phyloP scores from a whole-genome alignment of 2,797 vertebrate genomes.

The Megalops cyprinoides region DNA sequence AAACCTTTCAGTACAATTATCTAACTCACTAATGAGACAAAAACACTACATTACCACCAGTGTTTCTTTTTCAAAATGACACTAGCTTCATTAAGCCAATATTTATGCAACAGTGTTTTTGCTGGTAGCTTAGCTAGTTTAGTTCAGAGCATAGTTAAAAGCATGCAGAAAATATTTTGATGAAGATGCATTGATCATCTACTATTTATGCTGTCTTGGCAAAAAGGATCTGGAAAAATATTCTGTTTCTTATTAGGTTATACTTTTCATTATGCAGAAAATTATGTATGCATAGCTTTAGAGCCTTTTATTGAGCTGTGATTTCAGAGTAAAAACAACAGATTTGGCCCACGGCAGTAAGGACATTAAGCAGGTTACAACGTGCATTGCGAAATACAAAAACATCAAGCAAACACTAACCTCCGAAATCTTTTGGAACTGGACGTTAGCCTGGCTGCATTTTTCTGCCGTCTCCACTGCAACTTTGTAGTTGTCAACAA shows the following conservation, averaged over 20 bases:
- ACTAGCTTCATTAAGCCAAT: not conserved
- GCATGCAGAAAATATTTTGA: too few relatives aligned
- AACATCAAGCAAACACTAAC: slow-evolving; percentile 62
- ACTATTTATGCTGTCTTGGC: too few relatives aligned
- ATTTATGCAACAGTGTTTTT: not conserved
- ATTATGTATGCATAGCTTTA: too few relatives aligned
- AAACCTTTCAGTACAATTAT: not conserved
- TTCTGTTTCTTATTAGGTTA: too few relatives aligned
- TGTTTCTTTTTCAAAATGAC: not conserved
- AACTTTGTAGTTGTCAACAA: slow-evolving; percentile 98
- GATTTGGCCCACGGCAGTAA: not conserved
- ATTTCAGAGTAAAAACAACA: not conserved
- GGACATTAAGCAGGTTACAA: not conserved
- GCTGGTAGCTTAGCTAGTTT: not conserved
- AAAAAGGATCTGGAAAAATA: too few relatives aligned
- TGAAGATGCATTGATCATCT: too few relatives aligned
- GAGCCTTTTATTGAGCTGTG: too few relatives aligned
- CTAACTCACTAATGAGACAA: not conserved
- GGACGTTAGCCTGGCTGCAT: slow-evolving; percentile 91
- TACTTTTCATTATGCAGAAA: too few relatives aligned
- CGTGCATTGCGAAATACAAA: not conserved
- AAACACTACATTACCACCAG: not conserved
- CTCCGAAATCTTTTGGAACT: slow-evolving; percentile 98
- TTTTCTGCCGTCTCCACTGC: slow-evolving; percentile 92
- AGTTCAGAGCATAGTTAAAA: too few relatives aligned